These are phyloP conservation scores for Agonopterix subpropinquella DNA, from an alignment of 2,888 invertebrate species.

Conservation along the genomic window DNA sequence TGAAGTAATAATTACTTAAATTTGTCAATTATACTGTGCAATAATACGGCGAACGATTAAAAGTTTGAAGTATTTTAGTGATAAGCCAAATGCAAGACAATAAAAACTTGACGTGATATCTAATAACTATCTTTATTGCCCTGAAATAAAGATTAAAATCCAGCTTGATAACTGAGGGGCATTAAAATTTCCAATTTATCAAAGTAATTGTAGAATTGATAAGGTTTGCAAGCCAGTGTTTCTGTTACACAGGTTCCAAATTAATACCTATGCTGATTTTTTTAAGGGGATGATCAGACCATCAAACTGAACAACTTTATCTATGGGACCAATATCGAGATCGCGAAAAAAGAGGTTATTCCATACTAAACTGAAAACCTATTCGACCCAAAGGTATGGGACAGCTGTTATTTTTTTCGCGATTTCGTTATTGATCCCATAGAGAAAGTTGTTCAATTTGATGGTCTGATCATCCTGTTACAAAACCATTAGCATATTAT, in stretches of 20 bases:
- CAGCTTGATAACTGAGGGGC: constrained; percentile 18
- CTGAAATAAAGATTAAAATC: constrained; percentile 13
- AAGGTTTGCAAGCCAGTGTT: constrained; percentile 16
- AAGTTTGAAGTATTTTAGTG: constrained; percentile 2
- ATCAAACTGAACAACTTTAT: too few relatives aligned
- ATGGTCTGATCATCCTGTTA: too few relatives aligned
- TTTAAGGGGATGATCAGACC: too few relatives aligned
- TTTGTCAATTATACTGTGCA: constrained; percentile 1
- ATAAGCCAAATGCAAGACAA: constrained; percentile 6
- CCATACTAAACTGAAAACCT: too few relatives aligned
- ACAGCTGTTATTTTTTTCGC: too few relatives aligned
- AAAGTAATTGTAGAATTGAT: constrained; percentile 29
- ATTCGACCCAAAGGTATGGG: too few relatives aligned
- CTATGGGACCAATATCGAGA: too few relatives aligned
- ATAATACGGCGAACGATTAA: background rate
- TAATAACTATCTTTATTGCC: constrained; percentile 12
- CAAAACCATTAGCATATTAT: too few relatives aligned
- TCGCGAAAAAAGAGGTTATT: too few relatives aligned
- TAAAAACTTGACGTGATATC: background rate
- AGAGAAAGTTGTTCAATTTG: too few relatives aligned
- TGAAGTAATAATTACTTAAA: constrained; percentile 35
- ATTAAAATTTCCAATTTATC: constrained; percentile 19
- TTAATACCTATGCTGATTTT: constrained; percentile 14
- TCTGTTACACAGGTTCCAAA: background rate
- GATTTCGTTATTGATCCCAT: too few relatives aligned